Base-by-base conservation (phyloP, 2,888 invertebrate species). In the Lottia scabra region DNA sequence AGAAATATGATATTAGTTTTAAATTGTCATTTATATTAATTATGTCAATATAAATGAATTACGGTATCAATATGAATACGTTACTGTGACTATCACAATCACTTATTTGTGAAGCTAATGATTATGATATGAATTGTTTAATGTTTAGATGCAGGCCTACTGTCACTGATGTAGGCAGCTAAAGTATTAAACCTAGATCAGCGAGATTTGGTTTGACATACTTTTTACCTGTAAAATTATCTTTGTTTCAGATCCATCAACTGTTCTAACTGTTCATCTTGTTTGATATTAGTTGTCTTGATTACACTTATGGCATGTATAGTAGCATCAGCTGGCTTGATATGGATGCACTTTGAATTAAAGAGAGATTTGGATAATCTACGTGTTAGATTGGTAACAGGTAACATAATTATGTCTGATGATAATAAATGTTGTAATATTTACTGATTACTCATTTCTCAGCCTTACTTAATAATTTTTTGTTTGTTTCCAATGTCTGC, bases 291-390 rank as follows among this genome's bases (percentile, higher is more conserved):
- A 63, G 83, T 84, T 70, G 83, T 81, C 63, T 81, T 88, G 76
- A 80, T 88, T 75, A 78, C 88, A 72, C 81, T 89, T 73, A 80
- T 86, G 27, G 81, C 86, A 26, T 88, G 88, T 80, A 75, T 89
- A 69, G 82, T 87, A 56, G 85, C 85, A 56, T 85, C 86, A 71
- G 85, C 83, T 62, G 87, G 86, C 12, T 84, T 89, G 44, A 83
- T 88, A 67, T 89, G 87, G 88, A 84, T 90, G 80, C 88, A 89
- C 78, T 82, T 89, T 74, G 85, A 88, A 78, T 81, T 90, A 73
- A 87, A 87, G 76, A 82, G 83, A 72, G 88, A 88, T 74, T 80
- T 89, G 43, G 87, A 88, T 78, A 77, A 80, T 68, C 82, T 89
- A 44, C 80, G 84, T 68, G 77, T 73, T 30, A 76, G 75, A 63